phyloP scores from a whole-genome alignment of 2,113 vertebrate species.

The Hypomesus transpacificus region DNA sequence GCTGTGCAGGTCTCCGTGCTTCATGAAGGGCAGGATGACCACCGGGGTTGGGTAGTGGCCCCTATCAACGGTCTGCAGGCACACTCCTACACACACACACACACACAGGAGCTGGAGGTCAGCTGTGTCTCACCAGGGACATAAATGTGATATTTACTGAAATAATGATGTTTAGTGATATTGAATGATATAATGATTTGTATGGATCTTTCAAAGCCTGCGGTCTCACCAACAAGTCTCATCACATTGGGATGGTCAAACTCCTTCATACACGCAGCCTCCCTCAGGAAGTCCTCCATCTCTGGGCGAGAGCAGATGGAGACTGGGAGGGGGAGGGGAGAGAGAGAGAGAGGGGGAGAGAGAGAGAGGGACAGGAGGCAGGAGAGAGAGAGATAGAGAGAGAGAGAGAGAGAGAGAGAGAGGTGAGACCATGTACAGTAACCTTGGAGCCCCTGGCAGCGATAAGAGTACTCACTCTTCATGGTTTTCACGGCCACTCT shows the following conservation, averaged over 20 bases:
- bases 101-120: background rate
- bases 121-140: no score
- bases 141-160: no score
- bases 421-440: background rate
- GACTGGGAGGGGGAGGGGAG: slow-evolving; percentile 57
- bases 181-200: background rate
- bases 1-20: slow-evolving; percentile 90
- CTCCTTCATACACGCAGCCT: slow-evolving; percentile 93
- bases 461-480: slow-evolving; percentile 81
- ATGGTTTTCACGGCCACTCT: slow-evolving; percentile 93
- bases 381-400: background rate
- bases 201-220: background rate
- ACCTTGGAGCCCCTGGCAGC: background rate
- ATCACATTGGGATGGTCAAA: slow-evolving; percentile 92
- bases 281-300: slow-evolving; percentile 90
- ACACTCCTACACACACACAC: slow-evolving; percentile 75
- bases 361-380: background rate
- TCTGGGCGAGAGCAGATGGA: slow-evolving; percentile 88
- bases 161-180: background rate
- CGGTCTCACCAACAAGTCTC: slow-evolving; percentile 81
- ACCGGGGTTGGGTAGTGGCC: slow-evolving; percentile 88
- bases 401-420: background rate
- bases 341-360: background rate
- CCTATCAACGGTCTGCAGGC: slow-evolving; percentile 86
- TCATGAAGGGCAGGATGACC: slow-evolving; percentile 91